These are phyloP conservation scores for Odocoileus virginianus DNA, from an alignment of 2,113 vertebrate species.

Conservation along the genomic window DNA sequence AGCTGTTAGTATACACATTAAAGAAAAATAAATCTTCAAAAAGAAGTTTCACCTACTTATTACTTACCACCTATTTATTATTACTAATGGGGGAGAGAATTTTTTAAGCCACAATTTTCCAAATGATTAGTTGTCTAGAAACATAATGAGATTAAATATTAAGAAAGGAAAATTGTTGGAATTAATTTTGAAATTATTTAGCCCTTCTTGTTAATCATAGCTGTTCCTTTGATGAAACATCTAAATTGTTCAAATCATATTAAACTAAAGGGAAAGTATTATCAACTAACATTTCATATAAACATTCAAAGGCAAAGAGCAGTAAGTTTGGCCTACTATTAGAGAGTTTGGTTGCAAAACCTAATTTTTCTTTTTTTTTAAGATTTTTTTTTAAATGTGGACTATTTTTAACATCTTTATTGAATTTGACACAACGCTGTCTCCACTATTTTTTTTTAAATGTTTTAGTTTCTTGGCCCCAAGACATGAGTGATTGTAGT, in stretches of 20 bases:
- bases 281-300: neutral
- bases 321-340: neutral
- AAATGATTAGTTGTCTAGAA: neutral
- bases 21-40: neutral
- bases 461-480: neutral
- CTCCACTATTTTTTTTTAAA: neutral
- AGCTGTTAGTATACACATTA: neutral
- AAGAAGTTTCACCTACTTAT: neutral
- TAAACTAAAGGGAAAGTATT: neutral
- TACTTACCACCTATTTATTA: neutral
- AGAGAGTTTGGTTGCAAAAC: neutral
- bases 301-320: constrained; percentile 6
- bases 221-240: neutral
- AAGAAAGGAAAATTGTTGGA: neutral
- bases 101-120: neutral
- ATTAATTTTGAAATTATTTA: neutral
- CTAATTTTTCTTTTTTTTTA: neutral
- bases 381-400: neutral
- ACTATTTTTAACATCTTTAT: neutral
- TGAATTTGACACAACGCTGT: neutral
- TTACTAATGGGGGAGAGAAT: neutral
- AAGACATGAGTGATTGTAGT: neutral
- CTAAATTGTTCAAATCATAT: neutral
- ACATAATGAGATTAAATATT: neutral
- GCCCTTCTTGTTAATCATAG: neutral